Conservation (phyloP, 2,888 invertebrate genomes). For the Orthonychiurus folsomi region DNA sequence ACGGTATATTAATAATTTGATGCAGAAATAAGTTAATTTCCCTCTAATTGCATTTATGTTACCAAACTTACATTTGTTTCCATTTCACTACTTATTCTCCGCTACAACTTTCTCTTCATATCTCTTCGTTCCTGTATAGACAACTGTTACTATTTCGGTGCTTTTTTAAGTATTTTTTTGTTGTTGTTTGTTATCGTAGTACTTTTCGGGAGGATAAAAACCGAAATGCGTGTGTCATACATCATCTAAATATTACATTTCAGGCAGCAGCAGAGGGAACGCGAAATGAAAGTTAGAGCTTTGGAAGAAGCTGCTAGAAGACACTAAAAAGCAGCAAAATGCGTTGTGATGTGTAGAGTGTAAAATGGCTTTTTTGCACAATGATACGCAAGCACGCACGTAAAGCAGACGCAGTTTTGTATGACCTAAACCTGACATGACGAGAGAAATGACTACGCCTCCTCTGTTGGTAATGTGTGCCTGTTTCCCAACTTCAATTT, state of each 20-base stretch:
- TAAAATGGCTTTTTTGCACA: not conserved
- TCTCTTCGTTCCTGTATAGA: not conserved
- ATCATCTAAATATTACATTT: slow-evolving; percentile 42
- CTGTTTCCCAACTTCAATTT: too few species aligned
- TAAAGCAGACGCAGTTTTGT: too few species aligned
- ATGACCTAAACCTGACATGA: not conserved
- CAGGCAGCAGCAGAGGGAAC: slow-evolving; percentile 65
- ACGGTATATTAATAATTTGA: slow-evolving; percentile 47
- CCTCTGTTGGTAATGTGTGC: too few species aligned
- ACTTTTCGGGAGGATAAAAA: not conserved
- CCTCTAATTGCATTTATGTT: slow-evolving; percentile 6
- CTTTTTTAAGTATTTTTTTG: not conserved
- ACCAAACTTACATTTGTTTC: not conserved
- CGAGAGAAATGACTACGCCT: too few species aligned
- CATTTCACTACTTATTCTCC: not conserved
- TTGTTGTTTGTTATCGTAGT: not conserved
- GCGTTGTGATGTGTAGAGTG: not conserved
- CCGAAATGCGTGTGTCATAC: too few species aligned
- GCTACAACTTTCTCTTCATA: slow-evolving; percentile 9
- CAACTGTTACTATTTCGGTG: not conserved
- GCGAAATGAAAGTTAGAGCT: slow-evolving; percentile 75
- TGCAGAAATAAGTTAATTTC: slow-evolving; percentile 33
- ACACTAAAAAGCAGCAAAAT: slow-evolving; percentile 43
- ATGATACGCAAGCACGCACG: not conserved
- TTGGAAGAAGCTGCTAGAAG: slow-evolving; percentile 76